Evolutionary conservation across 2,797 vertebrate species (phyloP).

Genomic region (Sandelia bainsii): DNA sequence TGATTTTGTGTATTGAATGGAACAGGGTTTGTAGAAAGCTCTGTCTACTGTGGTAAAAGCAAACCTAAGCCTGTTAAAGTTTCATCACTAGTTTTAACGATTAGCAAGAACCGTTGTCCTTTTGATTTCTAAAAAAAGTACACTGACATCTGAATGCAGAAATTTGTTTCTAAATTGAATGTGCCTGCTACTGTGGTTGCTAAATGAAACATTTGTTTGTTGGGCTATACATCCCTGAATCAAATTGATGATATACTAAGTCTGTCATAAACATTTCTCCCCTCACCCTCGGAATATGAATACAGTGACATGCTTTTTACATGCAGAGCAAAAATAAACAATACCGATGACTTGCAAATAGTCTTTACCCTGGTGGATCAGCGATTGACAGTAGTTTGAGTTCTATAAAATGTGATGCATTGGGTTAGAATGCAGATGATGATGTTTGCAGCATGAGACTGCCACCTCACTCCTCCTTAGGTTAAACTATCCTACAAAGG

Average conservation of each 20-base stretch:
- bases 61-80: not conserved
- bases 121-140: not conserved
- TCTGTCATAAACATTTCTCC: not conserved
- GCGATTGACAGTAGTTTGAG: not conserved
- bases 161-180: not conserved
- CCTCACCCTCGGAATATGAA: not conserved
- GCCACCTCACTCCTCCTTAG: not conserved
- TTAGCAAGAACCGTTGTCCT: not conserved
- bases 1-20: not conserved
- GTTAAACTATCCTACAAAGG: not conserved
- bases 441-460: not conserved
- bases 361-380: not conserved
- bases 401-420: conserved; percentile 9
- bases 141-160: too few species aligned
- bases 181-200: not conserved
- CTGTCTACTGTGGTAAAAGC: not conserved
- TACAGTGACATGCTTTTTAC: not conserved
- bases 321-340: not conserved
- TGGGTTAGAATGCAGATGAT: conserved; percentile 22
- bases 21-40: conserved; percentile 11
- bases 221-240: not conserved
- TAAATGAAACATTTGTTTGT: not conserved
- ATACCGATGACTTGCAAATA: not conserved
- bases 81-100: too few species aligned
- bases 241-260: not conserved